A percentile compares a stretch with the other conserved stretches of the same genome.
phyloP scores from a whole-genome alignment of 2,113 vertebrate species.

The Leucosticte australis region DNA sequence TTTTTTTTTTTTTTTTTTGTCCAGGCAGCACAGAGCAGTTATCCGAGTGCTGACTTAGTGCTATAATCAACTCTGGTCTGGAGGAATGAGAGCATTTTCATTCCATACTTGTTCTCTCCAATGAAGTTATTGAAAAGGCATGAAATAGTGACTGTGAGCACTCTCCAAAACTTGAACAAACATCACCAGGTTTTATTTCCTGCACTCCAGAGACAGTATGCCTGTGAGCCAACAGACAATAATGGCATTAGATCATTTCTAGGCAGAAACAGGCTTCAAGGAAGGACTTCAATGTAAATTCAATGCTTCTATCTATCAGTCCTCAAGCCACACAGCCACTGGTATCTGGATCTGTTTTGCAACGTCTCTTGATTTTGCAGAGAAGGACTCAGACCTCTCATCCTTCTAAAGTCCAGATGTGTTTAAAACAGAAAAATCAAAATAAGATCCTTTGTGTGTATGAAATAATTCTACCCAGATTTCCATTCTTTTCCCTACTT shows the following conservation, averaged over 20 bases:
- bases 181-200: background rate
- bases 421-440: constrained; percentile 34
- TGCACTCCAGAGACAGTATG: background rate
- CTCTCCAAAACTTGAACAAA: background rate
- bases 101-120: background rate
- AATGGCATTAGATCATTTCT: background rate
- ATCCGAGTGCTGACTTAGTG: background rate
- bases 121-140: constrained; percentile 11
- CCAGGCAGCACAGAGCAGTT: background rate
- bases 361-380: constrained; percentile 12
- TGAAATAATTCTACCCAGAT: constrained; percentile 50
- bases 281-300: background rate
- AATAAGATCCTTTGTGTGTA: background rate
- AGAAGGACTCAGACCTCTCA: background rate
- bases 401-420: background rate
- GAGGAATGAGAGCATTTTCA: background rate
- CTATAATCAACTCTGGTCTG: background rate
- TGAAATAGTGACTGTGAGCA: background rate
- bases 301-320: background rate
- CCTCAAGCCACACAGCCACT: background rate
- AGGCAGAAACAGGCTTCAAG: constrained; percentile 1
- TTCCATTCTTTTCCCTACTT: background rate
- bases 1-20: background rate
- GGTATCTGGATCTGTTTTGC: constrained; percentile 37
- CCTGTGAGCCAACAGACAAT: constrained; percentile 6